A percentile compares a stretch with the other conserved stretches of the same genome.
Conservation (phyloP, 2,797 vertebrate genomes). For the Acanthurus leucopareius region DNA sequence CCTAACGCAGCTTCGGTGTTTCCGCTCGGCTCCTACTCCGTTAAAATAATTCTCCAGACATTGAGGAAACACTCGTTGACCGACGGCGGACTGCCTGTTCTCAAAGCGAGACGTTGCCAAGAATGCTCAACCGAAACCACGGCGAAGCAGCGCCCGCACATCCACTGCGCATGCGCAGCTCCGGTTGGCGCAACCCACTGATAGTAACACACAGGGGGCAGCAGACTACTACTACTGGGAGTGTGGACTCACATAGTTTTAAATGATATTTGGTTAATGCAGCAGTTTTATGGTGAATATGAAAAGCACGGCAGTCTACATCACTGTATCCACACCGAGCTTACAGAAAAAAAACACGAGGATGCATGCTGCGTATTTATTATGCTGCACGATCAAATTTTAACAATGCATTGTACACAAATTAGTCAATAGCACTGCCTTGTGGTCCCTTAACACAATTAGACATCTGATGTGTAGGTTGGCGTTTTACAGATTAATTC, state of each 20-base stretch:
- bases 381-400: background rate
- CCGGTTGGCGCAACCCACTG: constrained; percentile 59
- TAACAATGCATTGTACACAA: background rate
- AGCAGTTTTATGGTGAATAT: background rate
- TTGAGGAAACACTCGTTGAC: constrained; percentile 52
- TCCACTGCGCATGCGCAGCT: constrained; percentile 78
- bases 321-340: no score
- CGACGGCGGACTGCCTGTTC: constrained; percentile 70
- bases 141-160: constrained; percentile 75
- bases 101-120: constrained; percentile 75
- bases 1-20: constrained; percentile 42
- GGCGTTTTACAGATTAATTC: background rate
- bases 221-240: constrained; percentile 16
- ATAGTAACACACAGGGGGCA: constrained; percentile 76
- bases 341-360: background rate
- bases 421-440: constrained; percentile 66
- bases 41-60: constrained; percentile 69
- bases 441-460: constrained; percentile 49
- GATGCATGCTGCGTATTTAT: background rate
- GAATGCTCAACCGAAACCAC: constrained; percentile 88
- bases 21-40: constrained; percentile 65
- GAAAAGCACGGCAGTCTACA: background rate
- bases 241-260: background rate
- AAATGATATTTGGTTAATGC: background rate
- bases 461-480: background rate